Base-by-base conservation (phyloP, 2,888 invertebrate species). In the Idaea biselata region DNA sequence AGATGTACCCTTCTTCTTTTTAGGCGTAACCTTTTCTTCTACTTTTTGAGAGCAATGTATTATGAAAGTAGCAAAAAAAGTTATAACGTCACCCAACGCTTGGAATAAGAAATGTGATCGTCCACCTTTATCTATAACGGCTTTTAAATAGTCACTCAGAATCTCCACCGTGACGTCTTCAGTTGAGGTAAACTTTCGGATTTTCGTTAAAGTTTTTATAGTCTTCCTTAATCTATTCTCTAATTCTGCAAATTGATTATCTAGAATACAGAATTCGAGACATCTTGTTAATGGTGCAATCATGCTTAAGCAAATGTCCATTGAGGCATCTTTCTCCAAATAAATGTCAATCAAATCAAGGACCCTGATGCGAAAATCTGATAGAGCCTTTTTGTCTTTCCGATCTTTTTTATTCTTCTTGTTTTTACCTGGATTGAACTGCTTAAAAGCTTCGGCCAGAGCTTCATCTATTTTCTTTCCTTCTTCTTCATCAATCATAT, bases 301-400 rank as follows among this genome's bases (percentile, higher is more conserved):
- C 87, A 96, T 95, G 72, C 95, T 95, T 57, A 96, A 84, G 63
- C 94, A 93, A 31, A 95, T 87, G 55, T 94, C 92, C 94, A 96
- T 94, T 0, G 95, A 93, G 0, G 96, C 96, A 60, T 93, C 94
- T 18, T 95, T 94, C 71, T 96, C 95, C 54, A 96, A 80, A 79
- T 96, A 96, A 70, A 95, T 95, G 73, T 96, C 95, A 16, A 96
- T 89, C 59, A 97, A 87, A 88, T 96, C 96, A 54, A 96, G 89
- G n/a, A 95, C 96, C 68, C 96, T 93, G 54, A 95, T 94, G 68
- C 96, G 92, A 74, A 96, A 96, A 81, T 96, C 96, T 60, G 95
- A 95, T 7, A 96, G 80, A 1, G 94, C 87, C 74, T 95, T 95
- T 59, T 95, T 94, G 67, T 94, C 93, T 76, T 95, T 95, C 32